phyloP scores from a whole-genome alignment of 2,797 vertebrate genomes.

The Uromys caudimaculatus region DNA sequence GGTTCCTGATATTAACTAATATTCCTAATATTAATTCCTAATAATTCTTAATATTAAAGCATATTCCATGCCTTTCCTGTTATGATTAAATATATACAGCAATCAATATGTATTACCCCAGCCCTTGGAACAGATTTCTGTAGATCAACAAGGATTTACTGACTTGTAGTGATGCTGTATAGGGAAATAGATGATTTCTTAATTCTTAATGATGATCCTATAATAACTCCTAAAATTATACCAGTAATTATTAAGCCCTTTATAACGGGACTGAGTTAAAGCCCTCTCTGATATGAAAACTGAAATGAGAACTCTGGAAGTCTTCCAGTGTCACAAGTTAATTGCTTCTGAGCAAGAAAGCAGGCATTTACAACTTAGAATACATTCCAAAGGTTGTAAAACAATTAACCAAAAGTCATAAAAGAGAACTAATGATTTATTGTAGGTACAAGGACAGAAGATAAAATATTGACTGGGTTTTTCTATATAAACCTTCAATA shows the following conservation, averaged over 20 bases:
- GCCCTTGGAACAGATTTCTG: background rate
- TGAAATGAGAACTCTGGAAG: background rate
- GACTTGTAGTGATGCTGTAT: background rate
- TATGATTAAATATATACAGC: background rate
- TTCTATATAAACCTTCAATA: no score
- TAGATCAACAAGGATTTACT: background rate
- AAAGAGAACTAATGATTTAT: background rate
- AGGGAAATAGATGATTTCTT: background rate
- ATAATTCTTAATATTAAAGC: no score
- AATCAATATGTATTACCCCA: background rate
- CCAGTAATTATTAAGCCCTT: background rate
- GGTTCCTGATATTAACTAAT: background rate
- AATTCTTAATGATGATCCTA: background rate
- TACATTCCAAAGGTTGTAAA: background rate
- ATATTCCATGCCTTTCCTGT: background rate
- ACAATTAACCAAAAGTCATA: background rate
- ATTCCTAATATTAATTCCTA: no score
- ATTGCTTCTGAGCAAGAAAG: background rate
- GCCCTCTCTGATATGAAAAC: background rate
- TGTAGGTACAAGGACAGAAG: background rate
- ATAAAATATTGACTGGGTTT: background rate
- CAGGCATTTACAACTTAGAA: background rate
- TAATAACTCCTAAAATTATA: background rate
- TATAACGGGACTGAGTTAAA: background rate
- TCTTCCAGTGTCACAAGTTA: background rate